Evolutionary conservation across 1,140 invertebrate genomes (phyloP).

Genomic region (Agrypnia vestita): DNA sequence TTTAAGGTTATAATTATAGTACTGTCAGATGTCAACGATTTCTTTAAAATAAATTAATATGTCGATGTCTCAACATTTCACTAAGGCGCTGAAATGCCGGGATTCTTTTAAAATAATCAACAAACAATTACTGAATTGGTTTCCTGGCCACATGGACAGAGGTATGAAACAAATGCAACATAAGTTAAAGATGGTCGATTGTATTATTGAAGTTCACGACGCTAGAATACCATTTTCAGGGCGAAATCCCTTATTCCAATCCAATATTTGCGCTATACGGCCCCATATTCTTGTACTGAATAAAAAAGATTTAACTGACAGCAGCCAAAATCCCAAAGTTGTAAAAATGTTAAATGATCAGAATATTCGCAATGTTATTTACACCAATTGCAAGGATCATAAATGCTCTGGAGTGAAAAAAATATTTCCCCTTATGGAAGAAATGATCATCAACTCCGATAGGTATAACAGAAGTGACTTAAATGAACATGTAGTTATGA

Average conservation of each 20-base stretch:
- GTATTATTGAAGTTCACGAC: constrained; percentile 96
- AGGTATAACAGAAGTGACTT: constrained; percentile 82
- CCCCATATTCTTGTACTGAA: constrained; percentile 95
- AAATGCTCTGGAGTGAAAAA: constrained; percentile 76
- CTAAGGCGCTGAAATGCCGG: constrained; percentile 73
- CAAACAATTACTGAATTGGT: constrained; percentile 84
- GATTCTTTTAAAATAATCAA: constrained; percentile 75
- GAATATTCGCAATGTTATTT: constrained; percentile 80
- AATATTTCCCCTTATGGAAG: constrained; percentile 80
- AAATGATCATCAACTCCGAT: constrained; percentile 82
- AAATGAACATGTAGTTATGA: constrained; percentile 86
- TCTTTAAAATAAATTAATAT: constrained; percentile 9
- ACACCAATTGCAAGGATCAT: constrained; percentile 86
- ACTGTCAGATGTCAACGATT: background rate
- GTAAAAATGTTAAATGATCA: constrained; percentile 72
- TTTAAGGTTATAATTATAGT: background rate
- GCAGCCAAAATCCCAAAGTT: constrained; percentile 71
- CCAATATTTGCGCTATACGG: constrained; percentile 83
- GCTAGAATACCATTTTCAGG: constrained; percentile 90
- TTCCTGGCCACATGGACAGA: constrained; percentile 94
- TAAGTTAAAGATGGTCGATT: constrained; percentile 89
- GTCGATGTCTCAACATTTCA: constrained; percentile 48
- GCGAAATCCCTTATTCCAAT: constrained; percentile 85
- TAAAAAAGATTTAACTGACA: constrained; percentile 88
- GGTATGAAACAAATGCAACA: constrained; percentile 92